Base-by-base conservation (phyloP, 2,888 invertebrate genomes). In the Adela reaumurella region DNA sequence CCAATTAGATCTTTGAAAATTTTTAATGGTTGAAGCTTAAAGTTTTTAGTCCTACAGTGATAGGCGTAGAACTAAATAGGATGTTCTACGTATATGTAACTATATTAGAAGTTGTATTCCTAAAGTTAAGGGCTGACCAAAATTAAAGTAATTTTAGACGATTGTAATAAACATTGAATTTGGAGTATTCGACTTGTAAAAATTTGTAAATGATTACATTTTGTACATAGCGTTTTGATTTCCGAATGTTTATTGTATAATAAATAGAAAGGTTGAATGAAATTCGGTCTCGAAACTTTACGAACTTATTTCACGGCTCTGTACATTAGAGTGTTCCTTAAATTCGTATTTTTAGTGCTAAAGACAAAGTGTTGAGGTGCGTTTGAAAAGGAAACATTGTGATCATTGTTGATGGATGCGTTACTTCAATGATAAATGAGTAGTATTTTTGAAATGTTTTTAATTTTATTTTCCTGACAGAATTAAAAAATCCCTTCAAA, bases 361-460 rank as follows among this genome's bases (percentile, higher is more conserved):
- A 35, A 35, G 35, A 11, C 35, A 14, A 14, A 14, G 6, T 35
- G 3, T 14, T 68, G 73, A 68, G 74, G 74, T 77, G 77, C 74
- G 70, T 64, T 62, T 42, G 43, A 65, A 65, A 57, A 63, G 60
- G 64, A 67, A 72, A 70, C 67, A 65, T 70, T 76, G 78, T 78
- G 78, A 78, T 78, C 70, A 71, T 73, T 78, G 74, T 78, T 77
- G 64, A 70, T 65, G 68, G 73, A 77, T 73, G 74, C 76, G 69
- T 74, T 74, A 76, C 74, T 78, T 76, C 64, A 70, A 48, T 52
- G 46, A 46, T 74, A 77, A 78, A 41, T 74, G 76, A 76, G 72
- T 77, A 78, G 78, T 74, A 73, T 74, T 78, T 78, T 76, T 67
- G 65, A 65, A 63, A 48, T 2, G 8, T 35, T 35, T 14, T 35